phyloP scores from a whole-genome alignment of 2,113 vertebrate genomes.

The Pygoscelis adeliae region DNA sequence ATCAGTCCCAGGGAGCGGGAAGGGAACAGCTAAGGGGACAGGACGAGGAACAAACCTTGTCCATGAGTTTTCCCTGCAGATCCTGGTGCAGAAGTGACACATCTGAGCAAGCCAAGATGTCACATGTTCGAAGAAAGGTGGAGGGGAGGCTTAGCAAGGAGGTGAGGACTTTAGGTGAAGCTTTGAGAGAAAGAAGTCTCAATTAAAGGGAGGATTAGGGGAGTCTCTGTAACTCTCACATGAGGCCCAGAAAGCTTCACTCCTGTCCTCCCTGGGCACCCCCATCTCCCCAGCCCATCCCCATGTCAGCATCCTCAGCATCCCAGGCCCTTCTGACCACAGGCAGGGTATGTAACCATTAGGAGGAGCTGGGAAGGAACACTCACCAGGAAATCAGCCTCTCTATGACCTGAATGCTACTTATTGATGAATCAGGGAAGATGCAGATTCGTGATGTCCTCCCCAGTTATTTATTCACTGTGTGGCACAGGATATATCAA shows the following conservation, averaged over 20 bases:
- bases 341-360: not conserved
- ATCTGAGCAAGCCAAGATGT: accelerated
- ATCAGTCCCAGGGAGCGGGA: not conserved
- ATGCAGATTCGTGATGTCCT: not conserved
- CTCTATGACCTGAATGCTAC: not conserved
- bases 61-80: not conserved
- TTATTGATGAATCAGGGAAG: constrained; percentile 50
- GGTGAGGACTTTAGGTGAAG: not conserved
- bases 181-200: not conserved
- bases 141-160: not conserved
- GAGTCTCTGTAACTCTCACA: not conserved
- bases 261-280: not conserved
- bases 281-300: not conserved
- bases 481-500: not conserved
- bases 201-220: not conserved
- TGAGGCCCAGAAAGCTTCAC: not conserved
- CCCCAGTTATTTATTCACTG: not conserved
- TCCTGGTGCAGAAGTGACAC: not conserved
- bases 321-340: not conserved
- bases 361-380: not conserved
- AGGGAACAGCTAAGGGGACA: not conserved
- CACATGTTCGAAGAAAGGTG: not conserved
- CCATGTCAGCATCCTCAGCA: not conserved
- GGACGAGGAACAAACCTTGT: not conserved
- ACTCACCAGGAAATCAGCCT: constrained; percentile 14